A percentile compares a stretch with the other conserved stretches of the same genome.
phyloP scores from a whole-genome alignment of 2,888 invertebrate species.

The Heliconius cydno region DNA sequence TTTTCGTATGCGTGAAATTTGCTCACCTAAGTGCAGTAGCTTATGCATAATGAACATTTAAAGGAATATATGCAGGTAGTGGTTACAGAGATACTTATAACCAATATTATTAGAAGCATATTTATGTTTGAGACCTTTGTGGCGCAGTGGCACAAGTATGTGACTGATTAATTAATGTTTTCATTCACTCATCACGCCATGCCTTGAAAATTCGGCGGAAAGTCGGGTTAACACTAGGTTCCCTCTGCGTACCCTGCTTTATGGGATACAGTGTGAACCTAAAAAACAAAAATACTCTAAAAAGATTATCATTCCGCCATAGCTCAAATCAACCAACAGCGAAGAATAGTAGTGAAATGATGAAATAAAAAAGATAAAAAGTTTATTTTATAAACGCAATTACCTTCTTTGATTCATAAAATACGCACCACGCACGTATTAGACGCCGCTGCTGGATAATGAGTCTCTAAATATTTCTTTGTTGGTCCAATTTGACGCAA shows the following conservation, averaged over 20 bases:
- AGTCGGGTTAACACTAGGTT: too few relatives aligned
- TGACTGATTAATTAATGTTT: too few relatives aligned
- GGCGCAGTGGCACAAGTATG: too few relatives aligned
- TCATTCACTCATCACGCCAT: too few relatives aligned
- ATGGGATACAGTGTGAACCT: too few relatives aligned
- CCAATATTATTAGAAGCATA: neutral
- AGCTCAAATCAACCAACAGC: too few relatives aligned
- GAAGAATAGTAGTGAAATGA: too few relatives aligned
- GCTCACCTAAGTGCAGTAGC: slow-evolving; percentile 34
- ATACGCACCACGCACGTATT: neutral
- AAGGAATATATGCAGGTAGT: slow-evolving; percentile 25
- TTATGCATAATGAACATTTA: slow-evolving; percentile 40
- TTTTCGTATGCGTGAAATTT: slow-evolving; percentile 6
- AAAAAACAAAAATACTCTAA: too few relatives aligned
- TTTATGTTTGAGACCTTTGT: neutral
- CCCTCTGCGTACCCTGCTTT: too few relatives aligned
- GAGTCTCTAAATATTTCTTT: neutral
- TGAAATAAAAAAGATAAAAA: too few relatives aligned
- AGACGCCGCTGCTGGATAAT: neutral
- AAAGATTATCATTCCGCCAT: too few relatives aligned
- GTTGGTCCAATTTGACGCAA: neutral
- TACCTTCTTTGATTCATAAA: slow-evolving; percentile 11
- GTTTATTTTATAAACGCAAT: neutral
- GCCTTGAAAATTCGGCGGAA: too few relatives aligned
- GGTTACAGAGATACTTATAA: neutral